phyloP scores from a whole-genome alignment of 2,797 vertebrate species.

The Typhlichthys eigenmanni region DNA sequence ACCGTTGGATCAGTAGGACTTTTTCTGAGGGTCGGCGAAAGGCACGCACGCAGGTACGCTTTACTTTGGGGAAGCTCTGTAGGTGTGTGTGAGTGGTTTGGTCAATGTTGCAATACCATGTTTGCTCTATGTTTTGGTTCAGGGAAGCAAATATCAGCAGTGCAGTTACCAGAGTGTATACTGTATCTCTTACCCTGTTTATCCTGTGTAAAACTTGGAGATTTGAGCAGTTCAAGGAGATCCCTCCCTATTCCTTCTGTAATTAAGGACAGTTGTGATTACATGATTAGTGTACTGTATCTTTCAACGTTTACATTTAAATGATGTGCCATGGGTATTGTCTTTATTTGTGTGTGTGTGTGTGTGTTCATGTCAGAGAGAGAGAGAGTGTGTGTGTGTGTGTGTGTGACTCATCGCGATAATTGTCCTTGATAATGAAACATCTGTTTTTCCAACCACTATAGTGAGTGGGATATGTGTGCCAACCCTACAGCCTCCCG shows the following conservation, averaged over 20 bases:
- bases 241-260: not conserved
- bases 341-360: slow-evolving; percentile 1
- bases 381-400: not conserved
- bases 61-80: not conserved
- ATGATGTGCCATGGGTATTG: slow-evolving; percentile 35
- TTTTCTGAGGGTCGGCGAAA: slow-evolving; percentile 10
- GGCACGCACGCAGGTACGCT: slow-evolving; percentile 49
- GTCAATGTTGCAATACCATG: not conserved
- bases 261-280: slow-evolving; percentile 44
- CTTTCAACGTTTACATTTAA: slow-evolving; percentile 40
- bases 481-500: slow-evolving; percentile 27
- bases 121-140: no score
- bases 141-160: no score
- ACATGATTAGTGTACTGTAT: slow-evolving; percentile 7
- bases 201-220: no score
- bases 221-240: no score
- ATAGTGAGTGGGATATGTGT: slow-evolving; percentile 23
- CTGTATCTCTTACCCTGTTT: no score
- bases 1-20: slow-evolving; percentile 2
- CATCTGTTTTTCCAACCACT: slow-evolving; percentile 30
- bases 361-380: not conserved
- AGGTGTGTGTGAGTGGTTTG: not conserved
- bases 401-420: not conserved
- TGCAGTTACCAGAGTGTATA: no score
- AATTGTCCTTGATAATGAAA: not conserved